These are phyloP conservation scores for Semotilus atromaculatus DNA, from an alignment of 2,797 vertebrate genomes.

Conservation along the genomic window DNA sequence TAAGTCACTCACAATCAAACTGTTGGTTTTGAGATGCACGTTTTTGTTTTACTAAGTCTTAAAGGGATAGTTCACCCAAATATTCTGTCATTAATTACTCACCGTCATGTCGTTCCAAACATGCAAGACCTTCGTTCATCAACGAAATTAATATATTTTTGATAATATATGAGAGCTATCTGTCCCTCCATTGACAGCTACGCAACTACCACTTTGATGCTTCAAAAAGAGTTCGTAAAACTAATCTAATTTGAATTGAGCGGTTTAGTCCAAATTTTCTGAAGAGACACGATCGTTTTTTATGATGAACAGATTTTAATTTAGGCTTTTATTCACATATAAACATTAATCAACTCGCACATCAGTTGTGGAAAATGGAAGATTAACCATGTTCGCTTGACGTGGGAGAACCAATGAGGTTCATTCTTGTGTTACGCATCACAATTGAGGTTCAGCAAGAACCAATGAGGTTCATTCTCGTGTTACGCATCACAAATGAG, in stretches of 20 bases:
- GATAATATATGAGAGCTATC: not conserved
- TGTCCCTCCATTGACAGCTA: not conserved
- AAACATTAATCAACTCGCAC: not conserved
- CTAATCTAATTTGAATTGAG: not conserved
- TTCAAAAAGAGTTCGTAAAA: not conserved
- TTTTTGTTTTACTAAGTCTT: not conserved
- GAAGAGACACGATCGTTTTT: not conserved
- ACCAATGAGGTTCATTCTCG: too few relatives aligned
- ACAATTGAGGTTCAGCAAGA: too few relatives aligned
- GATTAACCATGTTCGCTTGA: too few relatives aligned
- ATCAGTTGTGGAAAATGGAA: too few relatives aligned
- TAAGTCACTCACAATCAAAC: conserved; percentile 77
- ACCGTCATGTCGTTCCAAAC: not conserved
- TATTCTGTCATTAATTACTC: too few relatives aligned
- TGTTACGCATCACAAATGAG: too few relatives aligned
- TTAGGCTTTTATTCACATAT: not conserved
- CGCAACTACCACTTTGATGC: not conserved
- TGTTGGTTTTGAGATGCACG: not conserved
- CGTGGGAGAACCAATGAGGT: too few relatives aligned
- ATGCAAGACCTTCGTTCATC: not conserved
- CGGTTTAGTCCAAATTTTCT: not conserved
- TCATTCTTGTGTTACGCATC: too few relatives aligned
- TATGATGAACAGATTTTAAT: not conserved
- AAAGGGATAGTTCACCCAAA: too few relatives aligned
- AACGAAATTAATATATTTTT: not conserved